phyloP scores from a whole-genome alignment of 2,888 invertebrate genomes.

The Elmis aenea region DNA sequence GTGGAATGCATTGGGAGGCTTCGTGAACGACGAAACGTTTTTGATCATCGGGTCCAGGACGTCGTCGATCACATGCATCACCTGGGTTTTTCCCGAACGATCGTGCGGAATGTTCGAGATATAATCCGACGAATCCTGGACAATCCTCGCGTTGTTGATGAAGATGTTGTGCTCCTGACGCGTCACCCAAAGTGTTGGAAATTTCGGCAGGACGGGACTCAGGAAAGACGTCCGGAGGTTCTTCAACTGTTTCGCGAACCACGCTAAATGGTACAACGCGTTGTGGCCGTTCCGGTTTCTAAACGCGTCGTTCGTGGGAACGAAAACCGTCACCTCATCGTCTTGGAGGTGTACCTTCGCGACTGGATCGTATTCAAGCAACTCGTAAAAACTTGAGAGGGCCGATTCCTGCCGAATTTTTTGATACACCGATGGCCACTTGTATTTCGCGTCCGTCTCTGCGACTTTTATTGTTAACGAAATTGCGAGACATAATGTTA shows the following conservation, averaged over 20 bases:
- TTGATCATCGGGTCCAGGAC: slow-evolving; percentile 72
- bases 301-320: slow-evolving; percentile 81
- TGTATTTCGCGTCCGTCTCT: slow-evolving; percentile 3
- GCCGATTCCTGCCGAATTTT: slow-evolving; percentile 33
- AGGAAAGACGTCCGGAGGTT: slow-evolving; percentile 46
- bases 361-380: slow-evolving; percentile 64
- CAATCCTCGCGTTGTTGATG: slow-evolving; percentile 79
- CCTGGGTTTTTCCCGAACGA: slow-evolving; percentile 38
- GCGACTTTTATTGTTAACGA: background rate
- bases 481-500: slow-evolving; percentile 3
- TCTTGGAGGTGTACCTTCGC: slow-evolving; percentile 66
- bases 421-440: slow-evolving; percentile 30
- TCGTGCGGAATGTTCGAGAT: slow-evolving; percentile 27
- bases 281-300: slow-evolving; percentile 56
- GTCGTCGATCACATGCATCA: slow-evolving; percentile 79
- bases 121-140: slow-evolving; percentile 49
- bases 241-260: slow-evolving; percentile 58
- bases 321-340: slow-evolving; percentile 76
- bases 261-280: slow-evolving; percentile 49
- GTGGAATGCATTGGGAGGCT: slow-evolving; percentile 67
- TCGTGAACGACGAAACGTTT: slow-evolving; percentile 43
- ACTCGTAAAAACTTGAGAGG: slow-evolving; percentile 65
- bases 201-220: slow-evolving; percentile 68
- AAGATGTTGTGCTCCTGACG: slow-evolving; percentile 62
- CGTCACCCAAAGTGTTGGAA: slow-evolving; percentile 80